phyloP scores from a whole-genome alignment of 2,888 invertebrate species.

The Megaustenia siamemsis region DNA sequence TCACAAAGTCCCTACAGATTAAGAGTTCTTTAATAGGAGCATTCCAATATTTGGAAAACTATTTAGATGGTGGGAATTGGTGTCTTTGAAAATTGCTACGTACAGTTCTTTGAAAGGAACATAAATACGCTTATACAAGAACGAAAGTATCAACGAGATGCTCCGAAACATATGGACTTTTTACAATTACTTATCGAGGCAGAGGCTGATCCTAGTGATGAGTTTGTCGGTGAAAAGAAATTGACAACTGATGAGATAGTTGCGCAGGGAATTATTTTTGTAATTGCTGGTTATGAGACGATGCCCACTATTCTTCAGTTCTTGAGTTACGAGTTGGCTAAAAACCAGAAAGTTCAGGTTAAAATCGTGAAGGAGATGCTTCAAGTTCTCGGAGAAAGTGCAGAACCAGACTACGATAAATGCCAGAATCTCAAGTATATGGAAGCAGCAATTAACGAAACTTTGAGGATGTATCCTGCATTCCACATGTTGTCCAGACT shows the following conservation, averaged over 20 bases:
- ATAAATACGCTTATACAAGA: slow-evolving; percentile 1
- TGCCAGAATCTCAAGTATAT: slow-evolving; percentile 62
- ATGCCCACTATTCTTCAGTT: slow-evolving; percentile 53
- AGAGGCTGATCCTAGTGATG: slow-evolving; percentile 44
- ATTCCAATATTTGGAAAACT: slow-evolving; percentile 22
- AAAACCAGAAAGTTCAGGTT: slow-evolving; percentile 38
- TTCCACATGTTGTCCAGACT: slow-evolving; percentile 41
- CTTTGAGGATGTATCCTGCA: slow-evolving; percentile 65
- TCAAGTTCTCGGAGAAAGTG: slow-evolving; percentile 52
- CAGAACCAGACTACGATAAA: slow-evolving; percentile 63
- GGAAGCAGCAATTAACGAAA: slow-evolving; percentile 65
- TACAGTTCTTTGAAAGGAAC: slow-evolving; percentile 29
- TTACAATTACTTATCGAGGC: slow-evolving; percentile 54
- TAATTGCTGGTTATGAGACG: slow-evolving; percentile 56
- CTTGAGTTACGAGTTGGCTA: slow-evolving; percentile 49
- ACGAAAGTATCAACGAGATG: slow-evolving; percentile 21
- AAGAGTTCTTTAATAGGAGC: neutral
- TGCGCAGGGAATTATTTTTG: slow-evolving; percentile 49
- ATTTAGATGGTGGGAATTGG: slow-evolving; percentile 21
- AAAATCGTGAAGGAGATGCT: slow-evolving; percentile 45
- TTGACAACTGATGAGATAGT: slow-evolving; percentile 52
- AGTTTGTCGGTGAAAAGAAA: slow-evolving; percentile 23
- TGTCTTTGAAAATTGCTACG: neutral
- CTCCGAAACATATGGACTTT: slow-evolving; percentile 44
- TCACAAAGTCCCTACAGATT: neutral